Base-by-base conservation (phyloP, 2,888 invertebrate species). In the Catonia carolina region DNA sequence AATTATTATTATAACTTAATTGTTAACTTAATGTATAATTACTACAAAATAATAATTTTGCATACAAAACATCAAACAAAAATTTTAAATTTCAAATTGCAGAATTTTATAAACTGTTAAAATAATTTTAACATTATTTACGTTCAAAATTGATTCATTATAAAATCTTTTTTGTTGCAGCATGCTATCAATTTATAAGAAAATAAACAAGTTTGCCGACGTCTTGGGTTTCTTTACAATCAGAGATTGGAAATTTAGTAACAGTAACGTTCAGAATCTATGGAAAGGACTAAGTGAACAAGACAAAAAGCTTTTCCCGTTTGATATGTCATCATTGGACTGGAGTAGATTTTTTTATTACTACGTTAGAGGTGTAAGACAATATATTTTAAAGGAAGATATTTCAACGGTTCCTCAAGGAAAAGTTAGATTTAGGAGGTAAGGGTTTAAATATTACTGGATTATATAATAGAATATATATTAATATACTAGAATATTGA, bases 311-410 rank as follows among this genome's bases (percentile, higher is more conserved):
- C 71, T 82, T 2, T 90, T 88, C 68, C 80, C 83, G 17, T 90
- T 89, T 71, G 84, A 83, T 68, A 78, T 90, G 62, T 76, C 75
- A 0, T 77, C 82, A 23, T 74, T 93, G 65, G 78, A 85, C 37
- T 94, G 92, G 92, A 81, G 84, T 4, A 73, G 77, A 0, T 90
- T 84, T 66, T 81, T 86, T 65, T 76, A 79, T 59, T 78, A 75
- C 41, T 88, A 87, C 65, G 74, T 85, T 6, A 73, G 78, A 71
- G 93, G 93, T 2, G 78, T 87, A 45, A 78, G 91, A 62, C 77
- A 84, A 1, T 91, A 86, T 69, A 72, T 93, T 8, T 72, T 92
- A 35, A 89, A 91, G 66, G 92, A 93, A 68, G 85, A 88, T 17
- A 69, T 86, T 2, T 83, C 84, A 0, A 86, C 87, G 0, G 71